These are phyloP conservation scores for Lithophane socia DNA, from an alignment of 2,888 invertebrate genomes.

Conservation along the genomic window DNA sequence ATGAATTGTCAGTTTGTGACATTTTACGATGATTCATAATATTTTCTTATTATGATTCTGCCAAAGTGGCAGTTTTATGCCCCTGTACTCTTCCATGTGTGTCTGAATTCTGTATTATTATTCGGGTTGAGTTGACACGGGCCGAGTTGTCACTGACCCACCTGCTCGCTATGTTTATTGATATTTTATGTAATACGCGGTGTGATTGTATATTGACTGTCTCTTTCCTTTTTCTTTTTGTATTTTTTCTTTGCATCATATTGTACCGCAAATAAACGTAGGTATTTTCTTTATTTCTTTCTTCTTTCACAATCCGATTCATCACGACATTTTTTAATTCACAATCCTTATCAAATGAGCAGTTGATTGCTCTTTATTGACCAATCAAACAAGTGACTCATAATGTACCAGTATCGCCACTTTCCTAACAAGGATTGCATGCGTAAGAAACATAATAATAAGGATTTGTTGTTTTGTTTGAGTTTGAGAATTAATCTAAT, in stretches of 20 bases:
- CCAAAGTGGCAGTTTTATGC: too few species aligned
- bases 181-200: too few species aligned
- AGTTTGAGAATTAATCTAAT: constrained; percentile 9
- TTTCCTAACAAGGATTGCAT: constrained; percentile 25
- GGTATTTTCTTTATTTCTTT: neutral
- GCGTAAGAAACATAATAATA: neutral
- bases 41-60: too few species aligned
- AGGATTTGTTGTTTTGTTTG: constrained; percentile 12
- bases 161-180: neutral
- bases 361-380: constrained; percentile 3
- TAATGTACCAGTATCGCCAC: neutral
- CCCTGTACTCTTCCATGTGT: too few species aligned
- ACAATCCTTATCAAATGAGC: neutral
- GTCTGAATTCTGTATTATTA: too few species aligned
- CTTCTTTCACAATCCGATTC: neutral
- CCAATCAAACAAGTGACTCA: constrained; percentile 11
- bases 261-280: neutral
- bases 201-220: neutral
- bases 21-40: too few species aligned
- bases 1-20: too few species aligned
- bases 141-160: too few species aligned
- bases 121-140: too few species aligned
- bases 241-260: neutral
- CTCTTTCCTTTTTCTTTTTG: neutral
- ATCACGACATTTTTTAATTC: neutral